Evolutionary conservation across 2,888 invertebrate genomes (phyloP), one percentile per base, ranked within the genome.

Genomic region (Pyralis farinalis): DNA sequence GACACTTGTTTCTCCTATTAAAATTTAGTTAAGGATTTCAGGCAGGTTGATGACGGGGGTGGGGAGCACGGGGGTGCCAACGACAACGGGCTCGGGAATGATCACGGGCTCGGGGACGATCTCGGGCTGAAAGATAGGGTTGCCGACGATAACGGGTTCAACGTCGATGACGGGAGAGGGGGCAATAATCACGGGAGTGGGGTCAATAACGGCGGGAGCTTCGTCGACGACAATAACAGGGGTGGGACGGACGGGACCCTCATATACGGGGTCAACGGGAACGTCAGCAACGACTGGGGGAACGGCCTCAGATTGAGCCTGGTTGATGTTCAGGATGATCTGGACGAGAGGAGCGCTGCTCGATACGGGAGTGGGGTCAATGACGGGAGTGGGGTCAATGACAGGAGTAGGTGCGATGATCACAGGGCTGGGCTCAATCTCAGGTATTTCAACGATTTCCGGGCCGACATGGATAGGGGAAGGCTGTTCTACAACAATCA

Each of bases 241-340:
- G 9, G 37, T n/a, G n/a, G n/a, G n/a, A n/a, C n/a, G n/a, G n/a
- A n/a, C n/a, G n/a, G n/a, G n/a, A n/a, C n/a, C n/a, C n/a, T n/a
- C n/a, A n/a, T n/a, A n/a, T n/a, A n/a, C 50, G 11, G 34, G 44
- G 34, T 34, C 38, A 3, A 34, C 37, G 11, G 46, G 40, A 1
- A 45, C 38, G 3, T 48, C 55, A 9, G 48, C 48, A 12, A 37
- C 35, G 16, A 37, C 37, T 27, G 45, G 47, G 29, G 35, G 37
- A 10, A 50, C 49, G 22, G 44, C 30, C 9, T 39, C 47, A 16
- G 47, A 45, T 9, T 48, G 51, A 10, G 54, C 50, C 40, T 57
- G 44, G 43, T 57, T 56, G 40, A 65, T 55, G 54, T 69, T 71
- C 46, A 71, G 36, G 57, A 71, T 58, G 52, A 71, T 63, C 54